Base-by-base conservation (phyloP, 2,113 vertebrate species). In the Amphiprion ocellaris region DNA sequence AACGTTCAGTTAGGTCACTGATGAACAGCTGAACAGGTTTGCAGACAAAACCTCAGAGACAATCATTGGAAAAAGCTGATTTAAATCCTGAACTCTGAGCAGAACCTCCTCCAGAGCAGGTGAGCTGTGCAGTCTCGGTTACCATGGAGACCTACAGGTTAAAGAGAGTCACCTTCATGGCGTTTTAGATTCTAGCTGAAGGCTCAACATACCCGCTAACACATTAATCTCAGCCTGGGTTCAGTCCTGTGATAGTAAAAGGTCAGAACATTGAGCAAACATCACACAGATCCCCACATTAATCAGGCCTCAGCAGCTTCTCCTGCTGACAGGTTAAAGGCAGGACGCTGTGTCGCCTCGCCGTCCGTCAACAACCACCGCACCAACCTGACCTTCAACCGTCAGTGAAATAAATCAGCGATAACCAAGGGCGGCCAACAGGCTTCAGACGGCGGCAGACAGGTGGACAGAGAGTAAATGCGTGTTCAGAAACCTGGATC, bases 391-490 rank as follows among this genome's bases (percentile, higher is more conserved):
- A 77, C 84, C 71, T 82, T 82, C 16, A 77, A 67, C n/a, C 49
- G 54, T 70, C 71, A 23, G 11, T 15, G 64, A 44, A 30, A 47
- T 49, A 50, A 73, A 65, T 67, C 60, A 73, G 53, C 0, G 41
- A 37, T 24, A 41, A 58, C 37, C 26, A 49, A 44, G 53, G 12
- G 10, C 17, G 24, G 58, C 39, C 54, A 54, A 30, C 46, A 17
- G 41, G 52, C 41, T 33, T 58, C 26, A 61, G 52, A 21, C 47
- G 0, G 2, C 9, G 55, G 49, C 71, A 65, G 61, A 61, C 83
- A 77, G 76, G 74, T 77, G 80, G 79, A 21, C 52, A 24, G 76
- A 65, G 44, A 56, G 67, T 28, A 37, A 79, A 74, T 60, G 53
- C 16, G 2, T 26, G 24, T 64, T 62, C 47, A 64, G 37, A 64